Percentiles rank a stretch among this genome's conserved stretches.
phyloP scores from a whole-genome alignment of 1,140 invertebrate species.

The Macrosteles quadrilineatus region DNA sequence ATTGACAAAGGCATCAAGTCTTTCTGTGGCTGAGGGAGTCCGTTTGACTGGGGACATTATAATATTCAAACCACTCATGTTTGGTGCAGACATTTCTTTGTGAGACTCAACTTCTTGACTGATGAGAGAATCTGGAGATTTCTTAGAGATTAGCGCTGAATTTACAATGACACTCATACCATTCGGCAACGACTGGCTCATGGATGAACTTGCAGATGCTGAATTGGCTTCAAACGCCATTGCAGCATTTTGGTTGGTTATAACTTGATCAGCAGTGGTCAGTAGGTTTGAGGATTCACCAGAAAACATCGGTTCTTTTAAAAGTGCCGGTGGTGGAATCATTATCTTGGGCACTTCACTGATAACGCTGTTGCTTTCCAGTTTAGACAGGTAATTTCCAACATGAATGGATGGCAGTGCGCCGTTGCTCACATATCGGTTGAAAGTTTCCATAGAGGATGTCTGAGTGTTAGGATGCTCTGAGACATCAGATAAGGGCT shows the following conservation, averaged over 20 bases:
- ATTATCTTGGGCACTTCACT: slow-evolving; percentile 43
- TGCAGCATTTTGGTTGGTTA: background rate
- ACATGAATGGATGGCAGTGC: slow-evolving; percentile 59
- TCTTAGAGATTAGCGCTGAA: background rate
- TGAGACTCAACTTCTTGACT: background rate
- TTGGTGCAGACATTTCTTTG: no score
- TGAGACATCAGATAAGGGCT: slow-evolving; percentile 48
- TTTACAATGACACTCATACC: slow-evolving; percentile 4
- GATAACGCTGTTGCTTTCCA: slow-evolving; percentile 47
- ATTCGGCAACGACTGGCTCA: background rate
- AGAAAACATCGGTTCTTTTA: background rate
- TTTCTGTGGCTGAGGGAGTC: slow-evolving; percentile 50
- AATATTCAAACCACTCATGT: no score
- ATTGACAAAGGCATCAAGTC: slow-evolving; percentile 65
- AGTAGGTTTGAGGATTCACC: background rate
- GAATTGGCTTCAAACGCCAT: background rate
- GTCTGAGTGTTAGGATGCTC: slow-evolving; percentile 49
- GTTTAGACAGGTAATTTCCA: slow-evolving; percentile 61
- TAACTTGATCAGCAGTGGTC: background rate
- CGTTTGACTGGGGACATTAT: slow-evolving; percentile 17
- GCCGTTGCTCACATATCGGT: slow-evolving; percentile 46
- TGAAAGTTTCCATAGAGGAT: slow-evolving; percentile 46
- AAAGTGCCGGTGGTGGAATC: background rate
- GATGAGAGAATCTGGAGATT: background rate
- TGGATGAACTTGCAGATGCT: background rate